A percentile compares a stretch with the other conserved stretches of the same genome.
Conservation (phyloP, 2,797 vertebrate genomes). For the Artibeus jamaicensis region DNA sequence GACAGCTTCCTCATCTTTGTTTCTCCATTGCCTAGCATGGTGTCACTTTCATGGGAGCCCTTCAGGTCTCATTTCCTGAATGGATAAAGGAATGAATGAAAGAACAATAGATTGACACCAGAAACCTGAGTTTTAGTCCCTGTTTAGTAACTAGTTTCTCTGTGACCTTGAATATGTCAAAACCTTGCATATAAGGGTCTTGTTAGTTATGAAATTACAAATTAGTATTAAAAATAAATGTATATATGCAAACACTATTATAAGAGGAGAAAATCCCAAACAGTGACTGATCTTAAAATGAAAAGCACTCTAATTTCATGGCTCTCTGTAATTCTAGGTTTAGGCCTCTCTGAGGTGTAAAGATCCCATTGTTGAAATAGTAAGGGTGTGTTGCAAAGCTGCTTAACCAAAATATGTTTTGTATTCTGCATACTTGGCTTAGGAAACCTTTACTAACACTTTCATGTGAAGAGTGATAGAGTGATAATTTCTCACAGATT, state of each 20-base stretch:
- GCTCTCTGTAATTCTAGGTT: not conserved
- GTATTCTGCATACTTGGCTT: not conserved
- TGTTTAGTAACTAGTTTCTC: not conserved
- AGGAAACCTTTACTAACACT: conserved; percentile 58
- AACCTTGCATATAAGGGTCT: not conserved
- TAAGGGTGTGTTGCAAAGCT: not conserved
- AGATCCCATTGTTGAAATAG: not conserved
- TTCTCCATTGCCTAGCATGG: not conserved
- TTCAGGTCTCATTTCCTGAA: not conserved
- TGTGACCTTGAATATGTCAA: conserved; percentile 29
- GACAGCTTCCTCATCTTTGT: not conserved
- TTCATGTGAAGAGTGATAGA: conserved; percentile 50
- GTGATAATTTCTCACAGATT: conserved; percentile 75
- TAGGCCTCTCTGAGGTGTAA: not conserved
- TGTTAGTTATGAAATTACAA: not conserved
- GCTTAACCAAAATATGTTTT: conserved; percentile 40
- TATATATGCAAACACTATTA: not conserved
- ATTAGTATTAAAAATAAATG: not conserved
- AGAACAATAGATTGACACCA: not conserved
- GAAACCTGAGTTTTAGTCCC: not conserved
- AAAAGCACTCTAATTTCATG: not conserved
- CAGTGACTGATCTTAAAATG: not conserved
- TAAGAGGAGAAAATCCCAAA: not conserved
- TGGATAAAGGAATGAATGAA: not conserved
- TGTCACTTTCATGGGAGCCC: not conserved